Conservation (phyloP, 2,888 invertebrate species). For the Masnerella sp. region DNA sequence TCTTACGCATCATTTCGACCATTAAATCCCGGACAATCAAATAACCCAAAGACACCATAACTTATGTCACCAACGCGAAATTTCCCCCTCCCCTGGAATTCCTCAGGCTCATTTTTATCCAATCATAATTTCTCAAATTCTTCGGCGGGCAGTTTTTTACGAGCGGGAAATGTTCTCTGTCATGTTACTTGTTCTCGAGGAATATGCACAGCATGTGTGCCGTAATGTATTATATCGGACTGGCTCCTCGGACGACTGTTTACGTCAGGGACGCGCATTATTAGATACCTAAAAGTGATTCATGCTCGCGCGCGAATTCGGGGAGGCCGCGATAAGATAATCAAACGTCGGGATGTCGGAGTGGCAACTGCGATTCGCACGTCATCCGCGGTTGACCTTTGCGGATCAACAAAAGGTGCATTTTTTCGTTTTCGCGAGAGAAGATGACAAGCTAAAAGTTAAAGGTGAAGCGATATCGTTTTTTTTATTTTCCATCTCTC, state of each 20-base stretch:
- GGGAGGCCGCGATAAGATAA: slow-evolving; percentile 47
- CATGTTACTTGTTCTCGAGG: slow-evolving; percentile 39
- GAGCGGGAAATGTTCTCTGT: slow-evolving; percentile 35
- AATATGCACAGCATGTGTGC: slow-evolving; percentile 51
- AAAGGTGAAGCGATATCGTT: too few relatives aligned
- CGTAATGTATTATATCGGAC: slow-evolving; percentile 38
- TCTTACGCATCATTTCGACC: too few relatives aligned
- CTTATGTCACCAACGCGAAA: neutral
- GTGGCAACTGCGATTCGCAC: too few relatives aligned
- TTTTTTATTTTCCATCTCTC: too few relatives aligned
- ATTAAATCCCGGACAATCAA: neutral
- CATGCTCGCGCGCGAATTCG: slow-evolving; percentile 31
- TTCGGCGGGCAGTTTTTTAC: slow-evolving; percentile 25
- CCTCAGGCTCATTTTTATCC: slow-evolving; percentile 2
- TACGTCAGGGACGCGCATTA: slow-evolving; percentile 55
- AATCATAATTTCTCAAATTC: slow-evolving; percentile 40
- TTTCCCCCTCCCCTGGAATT: neutral
- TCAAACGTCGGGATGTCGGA: too few relatives aligned
- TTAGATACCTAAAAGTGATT: slow-evolving; percentile 58
- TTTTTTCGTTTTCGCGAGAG: too few relatives aligned
- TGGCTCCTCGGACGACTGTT: slow-evolving; percentile 45
- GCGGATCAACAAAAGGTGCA: too few relatives aligned
- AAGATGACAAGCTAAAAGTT: too few relatives aligned
- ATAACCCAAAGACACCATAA: neutral
- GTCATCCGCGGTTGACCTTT: too few relatives aligned